These are phyloP conservation scores for Papilio elwesi DNA, from an alignment of 2,888 invertebrate species.

Conservation along the genomic window DNA sequence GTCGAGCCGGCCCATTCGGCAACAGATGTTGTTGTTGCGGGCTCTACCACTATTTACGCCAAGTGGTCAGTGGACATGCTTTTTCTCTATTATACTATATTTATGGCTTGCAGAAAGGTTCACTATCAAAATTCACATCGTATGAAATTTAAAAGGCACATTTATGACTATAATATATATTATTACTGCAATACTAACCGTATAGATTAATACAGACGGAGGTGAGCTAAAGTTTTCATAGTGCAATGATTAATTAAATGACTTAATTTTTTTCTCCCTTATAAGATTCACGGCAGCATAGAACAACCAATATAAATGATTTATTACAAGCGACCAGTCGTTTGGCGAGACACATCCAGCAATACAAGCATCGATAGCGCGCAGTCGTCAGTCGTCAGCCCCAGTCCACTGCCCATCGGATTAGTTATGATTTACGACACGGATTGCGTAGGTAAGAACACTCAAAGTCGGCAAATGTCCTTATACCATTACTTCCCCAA, in stretches of 20 bases:
- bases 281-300: background rate
- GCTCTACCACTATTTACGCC: no score
- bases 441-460: constrained; percentile 43
- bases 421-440: constrained; percentile 78
- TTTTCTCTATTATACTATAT: no score
- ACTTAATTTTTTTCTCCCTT: background rate
- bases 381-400: constrained; percentile 37
- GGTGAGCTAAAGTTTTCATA: no score
- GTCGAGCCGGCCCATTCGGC: no score
- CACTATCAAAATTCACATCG: no score
- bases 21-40: no score
- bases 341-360: constrained; percentile 17
- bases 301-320: constrained; percentile 33
- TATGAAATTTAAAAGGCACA: no score
- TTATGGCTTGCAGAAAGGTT: no score
- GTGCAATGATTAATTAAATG: background rate
- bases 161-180: no score
- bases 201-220: no score
- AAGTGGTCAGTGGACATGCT: no score
- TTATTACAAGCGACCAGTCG: constrained; percentile 26
- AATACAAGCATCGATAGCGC: constrained; percentile 41
- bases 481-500: constrained; percentile 62
- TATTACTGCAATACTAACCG: no score
- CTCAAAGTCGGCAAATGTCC: constrained; percentile 55
- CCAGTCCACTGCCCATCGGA: constrained; percentile 52